Conservation (phyloP, 2,113 vertebrate species). For the Bolborhynchus lineola region DNA sequence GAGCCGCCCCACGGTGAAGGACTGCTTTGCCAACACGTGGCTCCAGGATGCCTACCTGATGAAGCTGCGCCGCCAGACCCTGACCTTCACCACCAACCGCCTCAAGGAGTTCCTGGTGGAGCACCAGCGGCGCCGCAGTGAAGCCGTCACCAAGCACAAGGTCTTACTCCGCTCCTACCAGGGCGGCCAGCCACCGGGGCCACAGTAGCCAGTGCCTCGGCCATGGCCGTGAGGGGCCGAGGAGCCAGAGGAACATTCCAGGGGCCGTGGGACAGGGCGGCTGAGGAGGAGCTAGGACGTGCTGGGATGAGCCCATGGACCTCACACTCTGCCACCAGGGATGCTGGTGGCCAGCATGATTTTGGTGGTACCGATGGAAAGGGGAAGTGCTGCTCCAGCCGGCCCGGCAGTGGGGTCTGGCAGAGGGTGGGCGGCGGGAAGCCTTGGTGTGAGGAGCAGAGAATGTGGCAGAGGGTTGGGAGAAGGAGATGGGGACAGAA, state of each 20-base stretch:
- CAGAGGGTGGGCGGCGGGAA: not conserved
- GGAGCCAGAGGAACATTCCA: constrained; percentile 74
- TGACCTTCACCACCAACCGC: constrained; percentile 94
- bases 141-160: constrained; percentile 90
- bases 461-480: not conserved
- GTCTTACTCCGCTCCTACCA: constrained; percentile 96
- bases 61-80: constrained; percentile 93
- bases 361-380: not conserved
- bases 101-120: constrained; percentile 95
- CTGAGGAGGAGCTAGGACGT: not conserved
- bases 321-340: not conserved
- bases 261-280: not conserved
- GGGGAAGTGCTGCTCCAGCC: not conserved
- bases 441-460: not conserved
- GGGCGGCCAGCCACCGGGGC: constrained; percentile 70
- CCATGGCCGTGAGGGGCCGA: not conserved
- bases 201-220: constrained; percentile 68
- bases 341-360: not conserved
- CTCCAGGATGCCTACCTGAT: constrained; percentile 97
- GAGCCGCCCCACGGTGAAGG: constrained; percentile 92
- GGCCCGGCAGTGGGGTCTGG: not conserved
- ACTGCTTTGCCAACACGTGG: constrained; percentile 94
- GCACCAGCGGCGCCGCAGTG: constrained; percentile 82
- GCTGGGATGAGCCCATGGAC: not conserved
- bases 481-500: not conserved